Evolutionary conservation across 2,888 invertebrate species (phyloP), one percentile per base, ranked within the genome.

Genomic region (Pecten maximus): DNA sequence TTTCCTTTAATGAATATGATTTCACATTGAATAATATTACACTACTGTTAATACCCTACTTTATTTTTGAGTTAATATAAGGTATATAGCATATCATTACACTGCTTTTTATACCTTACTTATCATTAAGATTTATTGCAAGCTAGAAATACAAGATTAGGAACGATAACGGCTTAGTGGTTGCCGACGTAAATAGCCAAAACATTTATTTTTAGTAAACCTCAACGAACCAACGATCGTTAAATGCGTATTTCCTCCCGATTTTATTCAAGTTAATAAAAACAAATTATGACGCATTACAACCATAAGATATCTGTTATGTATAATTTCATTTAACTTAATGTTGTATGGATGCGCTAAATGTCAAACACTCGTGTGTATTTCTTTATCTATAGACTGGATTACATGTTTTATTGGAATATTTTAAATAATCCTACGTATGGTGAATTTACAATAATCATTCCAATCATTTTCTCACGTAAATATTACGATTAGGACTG

Each of bases 121-220:
- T n/a, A n/a, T n/a, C n/a, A n/a, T n/a, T n/a, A n/a, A n/a, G n/a
- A n/a, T n/a, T n/a, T n/a, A n/a, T n/a, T n/a, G 74, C 10, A 35
- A 35, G 35, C 74, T 74, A 74, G 74, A 74, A 74, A 74, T 35
- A 74, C 74, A 74, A 28, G 74, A 74, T 74, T 35, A 10, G 23
- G 74, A 12, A 0, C 3, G 74, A 74, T 74, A 74, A 35, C 74
- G 23, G 6, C 23, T 19, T 3, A 10, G 74, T 35, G 74, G 74
- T 28, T 1, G 35, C 28, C 74, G 23, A 19, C 35, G 35, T 74
- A 74, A 74, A 74, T 74, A 74, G 74, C 74, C 35, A 15, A 74
- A 74, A 74, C 74, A 74, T 74, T 74, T 74, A 74, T 74, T 74
- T 74, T 74, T 74, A 74, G 74, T 35, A 74, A 10, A 74, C 74